phyloP scores from a whole-genome alignment of 2,888 invertebrate genomes.

The Ashinkailepas kermadecensis region DNA sequence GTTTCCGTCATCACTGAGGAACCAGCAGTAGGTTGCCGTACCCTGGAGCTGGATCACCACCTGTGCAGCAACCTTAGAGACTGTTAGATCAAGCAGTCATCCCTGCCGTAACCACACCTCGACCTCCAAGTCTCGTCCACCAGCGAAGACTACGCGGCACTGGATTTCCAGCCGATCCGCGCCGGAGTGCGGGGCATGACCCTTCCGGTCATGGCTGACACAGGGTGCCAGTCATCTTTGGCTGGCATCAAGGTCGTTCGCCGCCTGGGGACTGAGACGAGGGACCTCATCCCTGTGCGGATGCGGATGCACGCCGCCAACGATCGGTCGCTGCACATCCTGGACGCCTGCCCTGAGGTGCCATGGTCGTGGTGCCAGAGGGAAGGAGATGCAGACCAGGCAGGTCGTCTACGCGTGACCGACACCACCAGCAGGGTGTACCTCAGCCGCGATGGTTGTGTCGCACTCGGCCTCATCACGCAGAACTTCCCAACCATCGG shows the following conservation, averaged over 20 bases:
- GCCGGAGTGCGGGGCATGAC: neutral
- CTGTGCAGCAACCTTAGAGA: neutral
- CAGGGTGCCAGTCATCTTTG: neutral
- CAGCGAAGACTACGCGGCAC: neutral
- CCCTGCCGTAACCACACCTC: neutral
- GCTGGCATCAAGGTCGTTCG: neutral
- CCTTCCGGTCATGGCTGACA: neutral
- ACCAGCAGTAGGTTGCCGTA: neutral
- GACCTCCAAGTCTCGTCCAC: neutral
- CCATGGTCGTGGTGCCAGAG: neutral
- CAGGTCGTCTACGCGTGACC: neutral
- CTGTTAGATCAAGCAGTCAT: neutral
- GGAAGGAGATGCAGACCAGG: neutral
- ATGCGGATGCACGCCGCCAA: constrained; percentile 11
- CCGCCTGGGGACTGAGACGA: neutral
- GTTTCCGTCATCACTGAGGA: too few species aligned
- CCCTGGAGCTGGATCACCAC: neutral
- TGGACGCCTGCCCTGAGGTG: neutral
- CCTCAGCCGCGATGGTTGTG: neutral
- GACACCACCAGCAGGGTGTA: neutral
- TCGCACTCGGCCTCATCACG: neutral
- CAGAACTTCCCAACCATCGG: neutral
- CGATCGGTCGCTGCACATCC: neutral
- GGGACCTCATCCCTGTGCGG: neutral
- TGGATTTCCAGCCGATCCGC: neutral